Evolutionary conservation across 1,140 invertebrate species (phyloP).

Genomic region (Drosophila parvula): DNA sequence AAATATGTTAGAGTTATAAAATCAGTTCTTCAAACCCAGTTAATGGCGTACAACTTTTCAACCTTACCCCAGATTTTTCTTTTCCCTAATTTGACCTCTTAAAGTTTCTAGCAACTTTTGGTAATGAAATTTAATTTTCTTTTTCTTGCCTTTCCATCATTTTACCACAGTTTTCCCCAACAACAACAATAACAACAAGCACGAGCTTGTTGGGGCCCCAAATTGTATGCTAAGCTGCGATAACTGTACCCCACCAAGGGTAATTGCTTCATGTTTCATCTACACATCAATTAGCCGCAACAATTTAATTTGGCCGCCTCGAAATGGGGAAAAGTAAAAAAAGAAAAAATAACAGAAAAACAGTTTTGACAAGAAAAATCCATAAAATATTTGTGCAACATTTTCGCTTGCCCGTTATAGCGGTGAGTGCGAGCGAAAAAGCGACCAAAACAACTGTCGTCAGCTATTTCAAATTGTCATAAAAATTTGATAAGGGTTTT

Average conservation of each 20-base stretch:
- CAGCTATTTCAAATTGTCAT: conserved; percentile 78
- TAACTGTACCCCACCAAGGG: conserved; percentile 37
- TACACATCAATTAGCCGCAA: conserved; percentile 77
- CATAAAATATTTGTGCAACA: conserved; percentile 73
- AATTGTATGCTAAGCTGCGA: conserved; percentile 73
- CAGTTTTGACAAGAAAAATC: conserved; percentile 69
- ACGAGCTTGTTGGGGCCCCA: conserved; percentile 33
- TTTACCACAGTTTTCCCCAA: conserved; percentile 8
- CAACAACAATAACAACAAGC: background rate
- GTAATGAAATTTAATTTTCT: conserved; percentile 6
- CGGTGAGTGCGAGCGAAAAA: conserved; percentile 15
- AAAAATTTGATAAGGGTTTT: conserved; percentile 77
- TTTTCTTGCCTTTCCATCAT: background rate
- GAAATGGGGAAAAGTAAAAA: conserved; percentile 48
- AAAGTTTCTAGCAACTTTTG: conserved; percentile 12
- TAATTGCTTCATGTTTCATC: conserved; percentile 63
- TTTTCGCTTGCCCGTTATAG: conserved; percentile 12
- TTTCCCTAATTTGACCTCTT: background rate
- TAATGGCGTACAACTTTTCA: no score
- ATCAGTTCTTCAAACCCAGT: no score
- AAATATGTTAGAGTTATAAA: no score
- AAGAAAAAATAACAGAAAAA: conserved; percentile 12
- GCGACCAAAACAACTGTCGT: conserved; percentile 57
- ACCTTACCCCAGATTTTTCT: background rate
- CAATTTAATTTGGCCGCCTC: conserved; percentile 65